A percentile compares a stretch with the other conserved stretches of the same genome.
These are phyloP conservation scores for Grammomys surdaster DNA, from an alignment of 2,113 vertebrate species.

Conservation along the genomic window DNA sequence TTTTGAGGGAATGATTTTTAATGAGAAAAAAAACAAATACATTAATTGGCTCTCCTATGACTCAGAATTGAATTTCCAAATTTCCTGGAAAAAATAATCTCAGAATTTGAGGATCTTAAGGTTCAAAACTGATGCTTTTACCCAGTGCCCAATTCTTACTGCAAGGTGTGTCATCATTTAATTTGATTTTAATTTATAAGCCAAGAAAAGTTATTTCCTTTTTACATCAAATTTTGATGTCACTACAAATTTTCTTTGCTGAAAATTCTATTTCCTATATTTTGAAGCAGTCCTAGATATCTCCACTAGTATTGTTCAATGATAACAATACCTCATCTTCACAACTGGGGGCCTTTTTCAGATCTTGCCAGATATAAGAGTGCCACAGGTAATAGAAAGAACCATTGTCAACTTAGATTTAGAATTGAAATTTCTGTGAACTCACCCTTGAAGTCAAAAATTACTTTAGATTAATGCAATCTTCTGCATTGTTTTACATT, in stretches of 20 bases:
- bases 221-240: background rate
- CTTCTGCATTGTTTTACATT: background rate
- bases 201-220: background rate
- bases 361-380: background rate
- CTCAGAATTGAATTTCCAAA: background rate
- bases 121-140: background rate
- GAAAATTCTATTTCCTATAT: background rate
- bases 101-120: background rate
- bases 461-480: background rate
- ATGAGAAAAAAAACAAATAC: background rate
- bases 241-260: background rate
- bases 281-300: background rate
- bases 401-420: background rate
- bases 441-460: background rate
- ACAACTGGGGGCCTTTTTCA: background rate
- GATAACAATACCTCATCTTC: background rate
- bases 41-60: background rate
- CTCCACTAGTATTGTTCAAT: background rate
- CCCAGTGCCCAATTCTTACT: background rate
- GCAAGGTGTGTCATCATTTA: background rate
- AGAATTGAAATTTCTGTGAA: background rate
- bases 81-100: background rate
- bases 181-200: background rate
- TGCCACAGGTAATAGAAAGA: background rate
- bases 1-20: background rate